phyloP scores from a whole-genome alignment of 2,797 vertebrate species.

The Staurois parvus region DNA sequence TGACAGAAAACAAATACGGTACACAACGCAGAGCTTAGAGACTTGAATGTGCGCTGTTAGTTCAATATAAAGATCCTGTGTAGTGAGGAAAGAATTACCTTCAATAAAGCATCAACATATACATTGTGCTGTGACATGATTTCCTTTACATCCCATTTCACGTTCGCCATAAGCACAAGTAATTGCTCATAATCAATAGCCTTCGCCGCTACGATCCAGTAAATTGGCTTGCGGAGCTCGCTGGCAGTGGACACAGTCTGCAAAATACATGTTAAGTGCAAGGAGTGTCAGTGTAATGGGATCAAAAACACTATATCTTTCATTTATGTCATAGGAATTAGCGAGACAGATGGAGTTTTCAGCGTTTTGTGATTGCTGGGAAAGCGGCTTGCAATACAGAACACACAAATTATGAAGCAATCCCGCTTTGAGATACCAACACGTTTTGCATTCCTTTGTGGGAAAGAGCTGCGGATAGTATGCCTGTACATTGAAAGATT shows the following conservation, averaged over 20 bases:
- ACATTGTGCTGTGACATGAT: slow-evolving; percentile 99
- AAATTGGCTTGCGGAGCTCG: slow-evolving; percentile 96
- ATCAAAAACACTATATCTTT: too few relatives aligned
- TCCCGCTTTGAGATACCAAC: too few relatives aligned
- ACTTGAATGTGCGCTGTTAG: not conserved
- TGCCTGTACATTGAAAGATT: too few relatives aligned
- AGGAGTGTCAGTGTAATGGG: too few relatives aligned
- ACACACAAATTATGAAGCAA: too few relatives aligned
- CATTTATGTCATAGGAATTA: too few relatives aligned
- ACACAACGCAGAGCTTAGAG: not conserved
- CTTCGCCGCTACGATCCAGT: slow-evolving; percentile 98
- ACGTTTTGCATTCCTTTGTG: too few relatives aligned
- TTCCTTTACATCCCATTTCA: slow-evolving; percentile 98
- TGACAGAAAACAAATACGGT: too few relatives aligned
- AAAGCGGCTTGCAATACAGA: too few relatives aligned
- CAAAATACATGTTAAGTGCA: slow-evolving; percentile 61
- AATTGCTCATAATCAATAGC: slow-evolving; percentile 98
- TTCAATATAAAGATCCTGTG: slow-evolving; percentile 7
- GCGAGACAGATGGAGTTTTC: too few relatives aligned
- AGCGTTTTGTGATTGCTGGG: too few relatives aligned
- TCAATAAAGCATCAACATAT: slow-evolving; percentile 93
- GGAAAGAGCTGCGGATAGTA: too few relatives aligned
- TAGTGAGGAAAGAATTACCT: slow-evolving; percentile 75
- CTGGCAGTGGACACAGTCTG: slow-evolving; percentile 97
- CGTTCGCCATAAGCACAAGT: slow-evolving; percentile 92